Evolutionary conservation across 2,113 vertebrate genomes (phyloP), one percentile per base, ranked within the genome.

Genomic region (Dryoscopus gambensis): DNA sequence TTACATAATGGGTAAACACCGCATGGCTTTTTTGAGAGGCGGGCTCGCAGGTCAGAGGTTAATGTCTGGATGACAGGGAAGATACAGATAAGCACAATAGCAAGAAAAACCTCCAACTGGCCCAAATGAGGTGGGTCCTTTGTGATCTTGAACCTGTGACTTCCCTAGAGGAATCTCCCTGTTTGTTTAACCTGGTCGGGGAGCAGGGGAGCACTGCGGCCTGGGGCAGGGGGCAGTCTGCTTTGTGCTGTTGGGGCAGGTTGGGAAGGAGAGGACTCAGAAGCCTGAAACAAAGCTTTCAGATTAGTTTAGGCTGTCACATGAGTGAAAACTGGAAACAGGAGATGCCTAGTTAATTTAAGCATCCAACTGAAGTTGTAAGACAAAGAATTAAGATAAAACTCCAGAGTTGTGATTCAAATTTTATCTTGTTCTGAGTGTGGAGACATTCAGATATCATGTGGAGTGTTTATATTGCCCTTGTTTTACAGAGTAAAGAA

Each of bases 1-100:
- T 98, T 96, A 98, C 98, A 97, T 98, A 98, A 98, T 97, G 94
- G 81, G 87, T 91, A 98, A 98, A 98, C 96, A 97, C 80, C 5
- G 96, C 92, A 53, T 77, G 84, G 92, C 91, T 89, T 93, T 87
- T 96, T 87, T 1, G 27, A 78, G 95, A 95, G 94, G 95, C 94
- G 3, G 78, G 94, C 89, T 77, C 47, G 15, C 23, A 13, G 92
- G 96, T 92, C 97, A 96, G 84, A 94, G 97, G 97, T 98, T 96
- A 97, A 89, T 10, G 84, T 96, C 96, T 97, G 97, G 93, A 97
- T 97, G 97, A 97, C 93, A 95, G 93, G 37, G 89, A 97, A 96
- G 96, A 87, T 87, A 84, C 78, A 96, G 92, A 97, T 97, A 97
- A 97, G 97, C 90, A 96, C 90, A 96, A 96, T 96, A 93, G 69